Base-by-base conservation (phyloP, 2,888 invertebrate species). In the Endomychus coccineus region DNA sequence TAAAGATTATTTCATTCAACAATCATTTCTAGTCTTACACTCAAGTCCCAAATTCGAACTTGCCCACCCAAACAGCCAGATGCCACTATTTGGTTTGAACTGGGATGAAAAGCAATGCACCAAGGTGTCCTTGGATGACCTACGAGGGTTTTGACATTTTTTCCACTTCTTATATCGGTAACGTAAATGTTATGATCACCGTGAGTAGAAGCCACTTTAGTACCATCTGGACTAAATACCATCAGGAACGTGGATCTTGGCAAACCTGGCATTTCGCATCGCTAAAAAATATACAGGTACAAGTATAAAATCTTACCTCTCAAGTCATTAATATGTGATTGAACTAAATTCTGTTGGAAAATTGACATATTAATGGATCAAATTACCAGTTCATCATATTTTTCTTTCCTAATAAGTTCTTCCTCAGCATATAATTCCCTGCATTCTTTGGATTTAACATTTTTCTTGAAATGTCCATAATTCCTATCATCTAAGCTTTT, bases 71-170 rank as follows among this genome's bases (percentile, higher is more conserved):
- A 73, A 61, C 90, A 91, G 1, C 90, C 90, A 1, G 88, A 86
- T 15, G 88, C 90, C 27, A 91, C 73, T 31, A 91, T 79, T 55
- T 88, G 80, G 56, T 83, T 80, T 39, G 79, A 83, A 4, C 82
- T 78, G 0, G 89, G 89, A 67, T 90, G 90, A 63, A 89, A 91
- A 24, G 86, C 85, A 32, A 90, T 78, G 56, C 87, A 87, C 91
- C 91, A 91, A 1, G 90, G 90, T 9, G 89, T 90, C 19, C 90
- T 71, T 2, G 87, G 87, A 65, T 91, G 90, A 0, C 89, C 89
- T 21, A 76, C 74, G 34, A 90, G 63, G 22, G 82, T 83, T 50
- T 78, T 77, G 14, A 85, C 75, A 57, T 85, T 82, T 58, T 81
- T 82, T 1, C 87, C 87, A 51, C 77, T 85, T 12, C 77, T 73